Base-by-base conservation (phyloP, 2,888 invertebrate species). In the Atrina japonica region DNA sequence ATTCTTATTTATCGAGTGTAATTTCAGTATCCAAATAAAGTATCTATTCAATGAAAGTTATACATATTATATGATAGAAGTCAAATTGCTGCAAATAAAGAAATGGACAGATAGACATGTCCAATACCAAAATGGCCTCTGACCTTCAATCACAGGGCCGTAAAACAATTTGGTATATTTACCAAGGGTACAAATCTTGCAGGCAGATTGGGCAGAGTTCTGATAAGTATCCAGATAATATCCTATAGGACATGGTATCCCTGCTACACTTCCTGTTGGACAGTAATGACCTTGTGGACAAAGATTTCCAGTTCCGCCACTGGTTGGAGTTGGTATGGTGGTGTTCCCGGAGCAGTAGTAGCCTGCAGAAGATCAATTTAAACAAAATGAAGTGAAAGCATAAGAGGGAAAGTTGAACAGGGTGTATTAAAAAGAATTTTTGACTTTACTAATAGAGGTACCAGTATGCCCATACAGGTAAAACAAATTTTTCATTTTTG, bases 261-360 rank as follows among this genome's bases (percentile, higher is more conserved):
- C 81, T 0, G 77, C 70, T 1, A 50, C 55, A 47, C 85, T 86
- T 3, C 86, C 86, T 21, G 45, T 49, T 1, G 88, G 88, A 70
- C 89, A 89, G 73, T 88, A 89, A 70, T 86, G 80, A 6, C 89
- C 89, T 14, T 49, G 61, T 0, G 89, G 89, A 74, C 89, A 89
- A 25, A 77, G 74, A 52, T 82, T 77, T 2, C 89, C 89, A 18
- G 86, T 87, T 1, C 73, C 50, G n/a, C 80, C 81, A 70, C 87
- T 86, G 2, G 80, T 80, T 2, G 89, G 89, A 23, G 73, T 83
- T 43, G 78, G 76, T 40, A 80, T 61, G 29, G 71, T 71, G 18
- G 88, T 83, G 23, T 79, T 79, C 23, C 77, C 70, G 1, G 71
- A 73, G 70, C 89, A 89, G 75, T 85, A 88, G 75, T 85, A 89